phyloP scores from a whole-genome alignment of 2,113 vertebrate genomes.

The Planiliza haematocheilus region DNA sequence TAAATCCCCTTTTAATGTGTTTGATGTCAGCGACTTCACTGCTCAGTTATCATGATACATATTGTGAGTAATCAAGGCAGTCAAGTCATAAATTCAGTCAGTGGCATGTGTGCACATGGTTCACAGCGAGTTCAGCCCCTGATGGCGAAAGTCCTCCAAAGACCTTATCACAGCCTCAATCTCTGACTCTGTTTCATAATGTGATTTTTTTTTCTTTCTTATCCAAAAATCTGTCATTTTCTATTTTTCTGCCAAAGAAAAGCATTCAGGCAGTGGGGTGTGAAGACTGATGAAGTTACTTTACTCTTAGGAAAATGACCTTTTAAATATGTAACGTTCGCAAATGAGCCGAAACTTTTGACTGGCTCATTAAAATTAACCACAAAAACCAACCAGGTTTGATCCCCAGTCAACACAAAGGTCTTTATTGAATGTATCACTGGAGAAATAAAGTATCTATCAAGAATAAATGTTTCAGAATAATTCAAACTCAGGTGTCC shows the following conservation, averaged over 20 bases:
- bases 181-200: background rate
- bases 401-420: slow-evolving; percentile 2
- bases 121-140: slow-evolving; percentile 12
- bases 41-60: slow-evolving; percentile 7
- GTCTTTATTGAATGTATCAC: background rate
- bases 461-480: too few relatives aligned
- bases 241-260: background rate
- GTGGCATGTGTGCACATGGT: background rate
- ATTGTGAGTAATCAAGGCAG: background rate
- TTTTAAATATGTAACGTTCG: background rate
- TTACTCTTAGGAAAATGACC: too few relatives aligned
- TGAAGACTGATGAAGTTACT: too few relatives aligned
- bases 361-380: background rate
- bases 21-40: slow-evolving; percentile 2
- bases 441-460: background rate
- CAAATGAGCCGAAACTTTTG: background rate
- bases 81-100: background rate
- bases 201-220: too few relatives aligned
- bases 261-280: background rate
- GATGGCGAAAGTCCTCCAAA: background rate
- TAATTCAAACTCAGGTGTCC: too few relatives aligned
- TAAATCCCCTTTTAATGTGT: background rate
- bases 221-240: background rate
- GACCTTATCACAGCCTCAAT: background rate
- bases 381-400: background rate